Evolutionary conservation across 2,113 vertebrate genomes (phyloP).

Genomic region (Gavialis gangeticus): DNA sequence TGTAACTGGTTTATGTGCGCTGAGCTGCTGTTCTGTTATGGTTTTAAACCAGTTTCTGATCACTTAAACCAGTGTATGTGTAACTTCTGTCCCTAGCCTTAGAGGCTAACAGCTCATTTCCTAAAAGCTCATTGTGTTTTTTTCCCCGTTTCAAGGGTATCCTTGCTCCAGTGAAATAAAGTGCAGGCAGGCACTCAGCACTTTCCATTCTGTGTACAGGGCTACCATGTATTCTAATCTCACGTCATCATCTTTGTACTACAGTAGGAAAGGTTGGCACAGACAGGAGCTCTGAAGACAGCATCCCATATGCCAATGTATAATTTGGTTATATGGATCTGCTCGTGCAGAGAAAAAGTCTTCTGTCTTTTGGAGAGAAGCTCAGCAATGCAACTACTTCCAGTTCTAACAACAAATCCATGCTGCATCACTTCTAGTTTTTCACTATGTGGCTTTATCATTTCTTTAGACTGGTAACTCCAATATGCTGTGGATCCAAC

Average conservation of each 20-base stretch:
- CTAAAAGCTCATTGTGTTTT: background rate
- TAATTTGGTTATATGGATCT: slow-evolving; percentile 4
- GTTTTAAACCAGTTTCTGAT: too few species aligned
- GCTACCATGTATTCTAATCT: background rate
- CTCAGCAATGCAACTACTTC: background rate
- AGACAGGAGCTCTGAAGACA: background rate
- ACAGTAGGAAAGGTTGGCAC: background rate
- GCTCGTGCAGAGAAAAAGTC: background rate
- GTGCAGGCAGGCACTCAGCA: background rate
- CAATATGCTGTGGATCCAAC: background rate
- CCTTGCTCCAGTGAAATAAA: background rate
- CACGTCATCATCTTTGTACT: background rate
- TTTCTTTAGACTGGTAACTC: background rate
- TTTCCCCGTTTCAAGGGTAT: background rate
- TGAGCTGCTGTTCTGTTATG: too few species aligned
- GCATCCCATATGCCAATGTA: background rate
- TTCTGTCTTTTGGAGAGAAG: background rate
- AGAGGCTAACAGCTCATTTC: too few species aligned
- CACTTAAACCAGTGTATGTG: too few species aligned
- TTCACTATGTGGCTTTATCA: background rate
- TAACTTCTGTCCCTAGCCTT: too few species aligned
- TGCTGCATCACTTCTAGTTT: background rate
- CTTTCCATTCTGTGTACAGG: background rate
- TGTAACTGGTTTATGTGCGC: too few species aligned
- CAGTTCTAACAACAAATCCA: background rate